A percentile compares a stretch with the other conserved stretches of the same genome.
These are phyloP conservation scores for Lepus timidus DNA, from an alignment of 2,113 vertebrate genomes.

Conservation along the genomic window DNA sequence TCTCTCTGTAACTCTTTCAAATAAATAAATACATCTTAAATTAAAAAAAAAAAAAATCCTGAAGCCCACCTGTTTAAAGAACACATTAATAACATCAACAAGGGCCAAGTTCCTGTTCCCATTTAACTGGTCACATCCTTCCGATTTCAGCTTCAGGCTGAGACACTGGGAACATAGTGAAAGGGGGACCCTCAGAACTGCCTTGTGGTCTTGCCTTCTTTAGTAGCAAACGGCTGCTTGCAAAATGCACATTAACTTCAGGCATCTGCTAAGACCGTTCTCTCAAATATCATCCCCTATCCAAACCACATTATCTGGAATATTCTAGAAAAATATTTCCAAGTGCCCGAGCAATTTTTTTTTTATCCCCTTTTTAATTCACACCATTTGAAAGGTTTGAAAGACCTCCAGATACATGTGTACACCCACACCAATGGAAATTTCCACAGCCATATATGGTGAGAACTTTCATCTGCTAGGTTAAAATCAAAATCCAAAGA, in stretches of 20 bases:
- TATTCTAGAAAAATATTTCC: background rate
- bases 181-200: conserved; percentile 53
- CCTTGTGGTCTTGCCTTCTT: conserved; percentile 28
- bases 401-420: background rate
- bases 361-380: background rate
- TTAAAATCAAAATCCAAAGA: background rate
- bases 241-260: background rate
- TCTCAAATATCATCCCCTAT: background rate
- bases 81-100: background rate
- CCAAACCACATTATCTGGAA: background rate
- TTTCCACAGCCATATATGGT: background rate
- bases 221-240: conserved; percentile 77
- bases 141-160: background rate
- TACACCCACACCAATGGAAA: background rate
- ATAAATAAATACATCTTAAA: no score
- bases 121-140: background rate
- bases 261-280: background rate
- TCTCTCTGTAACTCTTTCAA: no score
- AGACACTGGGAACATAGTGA: background rate
- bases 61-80: background rate
- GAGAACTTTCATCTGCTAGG: background rate
- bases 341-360: background rate
- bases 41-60: no score
- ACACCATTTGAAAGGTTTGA: background rate
- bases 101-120: background rate